These are phyloP conservation scores for Phenganax stokvisi DNA, from an alignment of 92 coral and sea anemone species.

Conservation along the genomic window DNA sequence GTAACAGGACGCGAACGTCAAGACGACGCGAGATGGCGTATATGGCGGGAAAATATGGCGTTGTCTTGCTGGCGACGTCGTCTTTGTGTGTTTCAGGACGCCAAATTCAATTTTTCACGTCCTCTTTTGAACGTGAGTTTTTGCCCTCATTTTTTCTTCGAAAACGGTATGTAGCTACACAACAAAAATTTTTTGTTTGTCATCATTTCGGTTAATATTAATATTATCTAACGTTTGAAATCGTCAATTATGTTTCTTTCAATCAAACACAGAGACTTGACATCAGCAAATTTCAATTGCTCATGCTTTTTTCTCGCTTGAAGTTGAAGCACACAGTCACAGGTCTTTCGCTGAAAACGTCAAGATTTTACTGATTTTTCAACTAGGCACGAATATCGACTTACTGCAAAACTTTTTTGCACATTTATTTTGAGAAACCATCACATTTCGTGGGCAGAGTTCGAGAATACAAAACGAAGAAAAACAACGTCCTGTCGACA, in stretches of 20 bases:
- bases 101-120: neutral
- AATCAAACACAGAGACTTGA: neutral
- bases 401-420: neutral
- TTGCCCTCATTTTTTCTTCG: neutral
- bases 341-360: too few species aligned
- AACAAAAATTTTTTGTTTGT: neutral
- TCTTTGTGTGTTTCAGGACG: constrained; percentile 14
- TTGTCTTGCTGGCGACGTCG: neutral
- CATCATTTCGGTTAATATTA: neutral
- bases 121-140: neutral
- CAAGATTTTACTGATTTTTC: too few species aligned
- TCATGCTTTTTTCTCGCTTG: too few species aligned
- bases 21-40: neutral
- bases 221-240: neutral
- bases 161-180: neutral
- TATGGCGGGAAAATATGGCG: neutral
- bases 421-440: neutral
- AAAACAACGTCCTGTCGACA: neutral
- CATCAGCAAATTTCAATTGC: too few species aligned
- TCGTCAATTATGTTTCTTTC: neutral
- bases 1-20: neutral
- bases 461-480: constrained; percentile 1
- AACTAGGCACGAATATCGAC: too few species aligned
- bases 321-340: too few species aligned
- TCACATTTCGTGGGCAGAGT: neutral